Conservation (phyloP, 2,888 invertebrate genomes). For the Dryomyza anilis region DNA sequence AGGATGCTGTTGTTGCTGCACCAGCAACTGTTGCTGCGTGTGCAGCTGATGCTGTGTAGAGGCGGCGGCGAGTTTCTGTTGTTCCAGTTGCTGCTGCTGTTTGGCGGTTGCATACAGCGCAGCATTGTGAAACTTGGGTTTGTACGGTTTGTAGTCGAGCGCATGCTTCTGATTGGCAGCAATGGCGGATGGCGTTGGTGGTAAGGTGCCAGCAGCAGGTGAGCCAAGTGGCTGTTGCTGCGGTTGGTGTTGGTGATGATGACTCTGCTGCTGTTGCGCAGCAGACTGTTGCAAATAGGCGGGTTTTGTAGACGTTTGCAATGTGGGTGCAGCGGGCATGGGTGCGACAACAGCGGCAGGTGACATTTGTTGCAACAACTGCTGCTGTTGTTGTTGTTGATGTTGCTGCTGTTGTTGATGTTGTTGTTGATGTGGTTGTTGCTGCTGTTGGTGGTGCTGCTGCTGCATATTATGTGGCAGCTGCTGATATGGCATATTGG, state of each 20-base stretch:
- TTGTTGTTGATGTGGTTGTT: too few species aligned
- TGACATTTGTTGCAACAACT: constrained; percentile 11
- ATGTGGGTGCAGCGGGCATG: constrained; percentile 46
- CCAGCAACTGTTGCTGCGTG: constrained; percentile 14
- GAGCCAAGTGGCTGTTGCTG: constrained; percentile 52
- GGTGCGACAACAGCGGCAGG: constrained; percentile 36
- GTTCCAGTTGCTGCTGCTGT: constrained; percentile 33
- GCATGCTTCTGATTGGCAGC: constrained; percentile 28
- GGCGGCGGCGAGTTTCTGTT: constrained; percentile 32
- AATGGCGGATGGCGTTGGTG: constrained; percentile 42
- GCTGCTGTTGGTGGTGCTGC: too few species aligned
- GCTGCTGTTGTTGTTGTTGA: constrained; percentile 10
- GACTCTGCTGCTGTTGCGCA: constrained; percentile 40
- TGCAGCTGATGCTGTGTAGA: constrained; percentile 24
- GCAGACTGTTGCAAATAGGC: constrained; percentile 46
- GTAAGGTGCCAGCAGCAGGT: constrained; percentile 52
- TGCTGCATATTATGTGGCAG: constrained; percentile 21
- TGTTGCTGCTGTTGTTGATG: constrained; percentile 18
- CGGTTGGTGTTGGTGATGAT: constrained; percentile 44
- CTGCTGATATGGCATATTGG: constrained; percentile 7
- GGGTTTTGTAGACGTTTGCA: constrained; percentile 47
- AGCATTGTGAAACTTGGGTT: constrained; percentile 77
- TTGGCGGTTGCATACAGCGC: constrained; percentile 61
- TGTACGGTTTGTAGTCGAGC: constrained; percentile 68
- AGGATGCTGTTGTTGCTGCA: constrained; percentile 40